These are phyloP conservation scores for Agrochola lota DNA, from an alignment of 2,888 invertebrate genomes.

Conservation along the genomic window DNA sequence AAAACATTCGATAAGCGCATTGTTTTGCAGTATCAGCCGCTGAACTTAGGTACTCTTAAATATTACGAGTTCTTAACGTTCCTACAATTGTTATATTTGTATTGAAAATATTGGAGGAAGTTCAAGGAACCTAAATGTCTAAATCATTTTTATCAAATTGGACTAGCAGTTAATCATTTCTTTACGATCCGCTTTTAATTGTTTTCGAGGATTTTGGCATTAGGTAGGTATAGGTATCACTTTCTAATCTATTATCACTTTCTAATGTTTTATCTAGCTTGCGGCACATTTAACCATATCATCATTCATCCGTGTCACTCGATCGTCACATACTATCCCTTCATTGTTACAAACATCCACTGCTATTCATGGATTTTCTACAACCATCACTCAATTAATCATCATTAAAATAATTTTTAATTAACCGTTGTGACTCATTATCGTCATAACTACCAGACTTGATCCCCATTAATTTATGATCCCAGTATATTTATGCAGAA, in stretches of 20 bases:
- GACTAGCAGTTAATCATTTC: neutral
- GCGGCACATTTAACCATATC: neutral
- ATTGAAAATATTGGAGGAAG: neutral
- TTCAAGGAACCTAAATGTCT: neutral
- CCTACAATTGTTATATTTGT: neutral
- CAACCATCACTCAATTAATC: neutral
- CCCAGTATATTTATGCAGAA: neutral
- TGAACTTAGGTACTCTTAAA: neutral
- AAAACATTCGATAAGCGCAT: constrained; percentile 45
- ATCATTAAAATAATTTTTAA: neutral
- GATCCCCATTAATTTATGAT: neutral
- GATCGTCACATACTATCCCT: neutral
- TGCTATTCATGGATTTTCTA: neutral
- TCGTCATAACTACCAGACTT: neutral
- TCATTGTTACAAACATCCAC: neutral
- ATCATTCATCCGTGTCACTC: too few species aligned
- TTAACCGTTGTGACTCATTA: neutral
- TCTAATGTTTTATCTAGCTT: neutral
- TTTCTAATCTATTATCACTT: neutral
- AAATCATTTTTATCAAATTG: too few species aligned
- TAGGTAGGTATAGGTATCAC: neutral
- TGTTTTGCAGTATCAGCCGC: constrained; percentile 37
- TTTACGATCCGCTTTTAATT: neutral
- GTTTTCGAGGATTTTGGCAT: neutral
- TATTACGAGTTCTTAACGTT: constrained; percentile 5